Evolutionary conservation across 2,113 vertebrate genomes (phyloP), one percentile per base, ranked within the genome.

Genomic region (Toxotes jaculatrix): DNA sequence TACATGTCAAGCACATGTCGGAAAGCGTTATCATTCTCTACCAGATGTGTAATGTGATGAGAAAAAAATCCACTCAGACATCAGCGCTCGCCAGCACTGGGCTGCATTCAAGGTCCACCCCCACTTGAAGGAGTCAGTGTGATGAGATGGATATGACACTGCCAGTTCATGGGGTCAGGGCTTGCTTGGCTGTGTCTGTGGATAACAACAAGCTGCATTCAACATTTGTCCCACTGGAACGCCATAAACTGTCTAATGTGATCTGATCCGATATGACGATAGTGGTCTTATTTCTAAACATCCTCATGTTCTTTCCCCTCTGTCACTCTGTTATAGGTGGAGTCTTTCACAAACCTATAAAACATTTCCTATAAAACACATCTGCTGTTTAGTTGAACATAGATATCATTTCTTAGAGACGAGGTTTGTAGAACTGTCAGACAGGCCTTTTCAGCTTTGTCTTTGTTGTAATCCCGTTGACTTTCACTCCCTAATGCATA

Each of bases 111-210:
- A 84, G 78, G 74, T 80, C 76, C 75, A 31, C 65, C 21, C 31
- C 77, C 63, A 47, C 64, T 56, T 47, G 9, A 63, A 76, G 68
- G 53, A 73, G 70, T 61, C n/a, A 14, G 23, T 27, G 72, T 81
- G 88, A 85, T 84, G 77, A 85, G 74, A 79, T 84, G 77, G 66
- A 84, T 62, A 62, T 73, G 79, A 88, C 81, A 79, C 68, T 13
- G 57, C 1, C 27, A 53, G 80, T 76, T 83, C 79, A 47, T 1
- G 13, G 45, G 83, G 79, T 86, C 78, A 84, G 70, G 77, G 70
- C 76, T 79, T 10, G 56, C 31, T 62, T 6, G 32, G 47, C 70
- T 79, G 32, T 9, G 69, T 56, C 78, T 27, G 34, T 10, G 21
- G 42, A 78, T 19, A 78, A 74, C 43, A 67, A 63, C 69, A 70